phyloP scores from a whole-genome alignment of 2,888 invertebrate genomes.

The Rapana venosa region DNA sequence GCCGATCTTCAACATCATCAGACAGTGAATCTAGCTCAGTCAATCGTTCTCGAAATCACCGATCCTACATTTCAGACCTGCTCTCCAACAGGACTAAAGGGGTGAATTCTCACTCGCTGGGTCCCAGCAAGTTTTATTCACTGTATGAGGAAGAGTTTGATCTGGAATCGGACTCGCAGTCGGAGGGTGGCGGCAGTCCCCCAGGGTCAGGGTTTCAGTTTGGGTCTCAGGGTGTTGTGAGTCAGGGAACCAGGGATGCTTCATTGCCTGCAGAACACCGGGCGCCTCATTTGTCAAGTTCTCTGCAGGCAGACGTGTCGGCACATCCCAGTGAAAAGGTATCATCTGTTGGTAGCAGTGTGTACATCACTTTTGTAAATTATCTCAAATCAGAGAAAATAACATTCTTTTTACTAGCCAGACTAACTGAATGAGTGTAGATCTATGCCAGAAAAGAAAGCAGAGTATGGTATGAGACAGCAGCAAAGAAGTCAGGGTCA shows the following conservation, averaged over 20 bases:
- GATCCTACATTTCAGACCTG: slow-evolving; percentile 36
- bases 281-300: neutral
- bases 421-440: no score
- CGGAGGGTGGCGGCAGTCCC: slow-evolving; percentile 26
- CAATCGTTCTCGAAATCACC: neutral
- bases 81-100: slow-evolving; percentile 41
- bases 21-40: slow-evolving; percentile 41
- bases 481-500: no score
- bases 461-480: no score
- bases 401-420: no score
- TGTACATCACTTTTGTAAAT: no score
- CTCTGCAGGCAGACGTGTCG: no score
- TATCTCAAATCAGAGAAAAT: no score
- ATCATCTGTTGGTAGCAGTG: no score
- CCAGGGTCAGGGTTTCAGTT: neutral
- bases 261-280: neutral
- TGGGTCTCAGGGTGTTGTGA: neutral
- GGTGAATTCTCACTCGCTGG: neutral
- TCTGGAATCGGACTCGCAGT: slow-evolving; percentile 13
- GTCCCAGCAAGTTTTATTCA: slow-evolving; percentile 34
- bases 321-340: no score
- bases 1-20: slow-evolving; percentile 34
- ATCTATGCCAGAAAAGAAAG: no score
- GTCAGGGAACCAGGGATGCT: neutral
- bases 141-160: slow-evolving; percentile 34